phyloP scores from a whole-genome alignment of 92 coral and sea anemone species.

The Heliopora coerulea region DNA sequence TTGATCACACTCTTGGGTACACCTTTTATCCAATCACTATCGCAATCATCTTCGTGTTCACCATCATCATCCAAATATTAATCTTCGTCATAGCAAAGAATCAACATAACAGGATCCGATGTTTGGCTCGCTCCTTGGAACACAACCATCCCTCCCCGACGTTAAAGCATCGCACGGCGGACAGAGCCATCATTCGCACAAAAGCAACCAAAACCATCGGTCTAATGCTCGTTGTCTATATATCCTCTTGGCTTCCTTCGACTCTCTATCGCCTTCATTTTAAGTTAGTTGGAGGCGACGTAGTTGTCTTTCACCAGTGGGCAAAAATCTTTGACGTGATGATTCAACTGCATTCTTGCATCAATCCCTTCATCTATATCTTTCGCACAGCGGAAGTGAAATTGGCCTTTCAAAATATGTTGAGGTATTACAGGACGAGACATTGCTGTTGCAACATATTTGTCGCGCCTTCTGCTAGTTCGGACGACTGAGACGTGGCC shows the following conservation, averaged over 20 bases:
- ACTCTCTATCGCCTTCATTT: slow-evolving; percentile 20
- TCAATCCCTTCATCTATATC: slow-evolving; percentile 26
- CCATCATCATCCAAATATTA: slow-evolving; percentile 27
- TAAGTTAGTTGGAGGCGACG: slow-evolving; percentile 9
- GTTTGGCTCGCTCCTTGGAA: slow-evolving; percentile 28
- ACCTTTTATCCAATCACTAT: background rate
- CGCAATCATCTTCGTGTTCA: background rate
- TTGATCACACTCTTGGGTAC: no score
- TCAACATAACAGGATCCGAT: slow-evolving; percentile 12
- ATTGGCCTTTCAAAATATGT: background rate
- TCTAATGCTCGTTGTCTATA: slow-evolving; percentile 18
- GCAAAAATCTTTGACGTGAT: background rate
- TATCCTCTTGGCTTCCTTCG: slow-evolving; percentile 23
- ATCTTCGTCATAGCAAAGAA: slow-evolving; percentile 1
- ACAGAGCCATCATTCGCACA: background rate
- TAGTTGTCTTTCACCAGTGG: slow-evolving; percentile 20
- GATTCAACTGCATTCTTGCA: slow-evolving; percentile 26
- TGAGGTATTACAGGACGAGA: background rate
- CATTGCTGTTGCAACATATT: background rate
- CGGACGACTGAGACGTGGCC: no score
- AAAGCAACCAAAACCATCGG: slow-evolving; percentile 37
- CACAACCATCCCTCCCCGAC: slow-evolving; percentile 27
- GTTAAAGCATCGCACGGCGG: background rate
- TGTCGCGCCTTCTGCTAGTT: background rate
- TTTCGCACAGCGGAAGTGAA: slow-evolving; percentile 10